Base-by-base conservation (phyloP, 2,797 vertebrate species). In the Pangasius macronema region DNA sequence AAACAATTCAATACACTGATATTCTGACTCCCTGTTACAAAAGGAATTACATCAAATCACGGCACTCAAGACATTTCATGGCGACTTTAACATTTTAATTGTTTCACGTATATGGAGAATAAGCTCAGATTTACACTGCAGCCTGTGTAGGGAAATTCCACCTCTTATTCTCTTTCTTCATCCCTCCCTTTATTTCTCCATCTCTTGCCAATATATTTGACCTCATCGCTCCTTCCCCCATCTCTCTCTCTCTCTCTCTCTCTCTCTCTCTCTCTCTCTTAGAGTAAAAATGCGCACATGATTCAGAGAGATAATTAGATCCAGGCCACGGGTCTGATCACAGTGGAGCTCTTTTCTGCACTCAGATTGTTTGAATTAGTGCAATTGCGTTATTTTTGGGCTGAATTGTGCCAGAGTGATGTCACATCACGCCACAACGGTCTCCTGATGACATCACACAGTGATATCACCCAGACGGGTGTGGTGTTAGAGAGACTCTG, bases 371-470 rank as follows among this genome's bases (percentile, higher is more conserved):
- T 94, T 93, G 91, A 93, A 93, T 94, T 94, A 94, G 86, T 88
- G 89, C 87, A 87, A 88, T 92, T 93, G 93, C 91, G 94, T 94
- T 95, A 95, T 91, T 91, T 94, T 92, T 90, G 93, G 91, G 92
- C 90, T 20, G 51, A 59, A 57, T 82, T 57, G 67, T 70, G 80
- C 91, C 91, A 90, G 65, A 87, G 89, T 95, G 94, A 95, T 92
- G 94, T 93, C 94, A 93, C 91, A 85, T 90, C 92, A 85, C 92
- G 93, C 94, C 95, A 89, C 88, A 86, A 92, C 87, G 94, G 95
- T 95, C 95, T 94, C 94, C 89, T 94, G 95, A 95, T 96, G 96
- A 96, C 96, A 96, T 96, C 95, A 95, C 94, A 3, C 88, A 65
- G 91, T 96, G 95, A 96, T 96, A 95, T 96, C 95, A 96, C 68